Conservation (phyloP, 2,888 invertebrate species). For the Suillia variegata region DNA sequence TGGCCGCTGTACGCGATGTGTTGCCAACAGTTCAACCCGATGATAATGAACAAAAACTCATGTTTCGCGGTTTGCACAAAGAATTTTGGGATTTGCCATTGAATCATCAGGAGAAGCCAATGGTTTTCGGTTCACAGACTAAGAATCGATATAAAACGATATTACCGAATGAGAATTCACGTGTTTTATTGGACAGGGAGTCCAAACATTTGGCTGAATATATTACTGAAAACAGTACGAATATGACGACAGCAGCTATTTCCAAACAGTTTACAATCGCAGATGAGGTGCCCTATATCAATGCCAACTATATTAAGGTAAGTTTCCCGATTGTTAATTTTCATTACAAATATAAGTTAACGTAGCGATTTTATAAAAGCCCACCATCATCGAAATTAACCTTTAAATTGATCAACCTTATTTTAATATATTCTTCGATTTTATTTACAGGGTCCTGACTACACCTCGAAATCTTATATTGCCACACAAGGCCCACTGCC, state of each 20-base stretch:
- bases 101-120: conserved; percentile 88
- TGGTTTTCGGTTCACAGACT: conserved; percentile 84
- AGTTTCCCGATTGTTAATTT: conserved; percentile 37
- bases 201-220: conserved; percentile 38
- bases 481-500: conserved; percentile 92
- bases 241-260: neutral
- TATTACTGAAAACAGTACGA: neutral
- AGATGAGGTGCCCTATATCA: conserved; percentile 74
- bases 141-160: conserved; percentile 92
- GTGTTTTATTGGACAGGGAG: conserved; percentile 70
- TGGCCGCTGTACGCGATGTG: conserved; percentile 40
- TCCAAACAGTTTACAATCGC: conserved; percentile 63
- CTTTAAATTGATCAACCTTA: neutral
- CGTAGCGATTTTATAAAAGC: neutral
- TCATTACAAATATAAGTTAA: neutral
- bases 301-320: conserved; percentile 93
- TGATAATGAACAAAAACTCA: conserved; percentile 68
- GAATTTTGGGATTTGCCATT: conserved; percentile 95
- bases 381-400: neutral
- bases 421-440: too few relatives aligned
- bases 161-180: conserved; percentile 85
- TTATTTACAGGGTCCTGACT: conserved; percentile 83
- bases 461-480: conserved; percentile 83
- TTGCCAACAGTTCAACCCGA: conserved; percentile 58
- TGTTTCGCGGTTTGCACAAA: conserved; percentile 74